Percentiles rank a stretch among this genome's conserved stretches.
Evolutionary conservation across 2,113 vertebrate genomes (phyloP).

Genomic region (Erythrolamprus reginae): DNA sequence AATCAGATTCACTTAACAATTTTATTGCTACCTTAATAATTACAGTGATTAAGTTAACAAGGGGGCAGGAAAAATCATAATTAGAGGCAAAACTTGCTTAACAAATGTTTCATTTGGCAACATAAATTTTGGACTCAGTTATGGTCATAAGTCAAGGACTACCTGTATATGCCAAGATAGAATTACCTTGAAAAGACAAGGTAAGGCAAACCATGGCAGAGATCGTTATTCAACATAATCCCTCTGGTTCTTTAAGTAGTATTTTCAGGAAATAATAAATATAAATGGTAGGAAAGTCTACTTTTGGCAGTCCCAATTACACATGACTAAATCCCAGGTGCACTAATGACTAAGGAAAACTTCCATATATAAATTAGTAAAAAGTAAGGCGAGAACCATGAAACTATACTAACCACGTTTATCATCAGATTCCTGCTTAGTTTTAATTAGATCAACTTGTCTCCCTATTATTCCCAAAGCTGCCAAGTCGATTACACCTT

Average conservation of each 20-base stretch:
- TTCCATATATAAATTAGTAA: background rate
- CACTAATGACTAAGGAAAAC: background rate
- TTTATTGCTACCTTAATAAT: background rate
- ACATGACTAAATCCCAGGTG: background rate
- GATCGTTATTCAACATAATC: background rate
- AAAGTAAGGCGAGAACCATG: background rate
- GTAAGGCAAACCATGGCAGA: background rate
- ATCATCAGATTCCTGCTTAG: constrained; percentile 87
- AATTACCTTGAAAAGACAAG: background rate
- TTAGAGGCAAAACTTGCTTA: background rate
- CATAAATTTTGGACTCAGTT: background rate
- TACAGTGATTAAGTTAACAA: background rate
- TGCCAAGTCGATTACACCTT: constrained; percentile 86
- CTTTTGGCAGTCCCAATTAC: background rate
- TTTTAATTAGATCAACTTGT: constrained; percentile 91
- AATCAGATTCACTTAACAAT: background rate
- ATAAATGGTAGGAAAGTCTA: background rate
- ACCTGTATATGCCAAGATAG: background rate
- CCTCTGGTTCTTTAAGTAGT: background rate
- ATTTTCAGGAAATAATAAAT: background rate
- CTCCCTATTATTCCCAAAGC: constrained; percentile 85
- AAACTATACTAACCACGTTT: constrained; percentile 79
- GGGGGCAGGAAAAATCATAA: background rate
- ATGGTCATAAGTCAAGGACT: background rate
- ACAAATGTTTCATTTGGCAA: background rate